phyloP scores from a whole-genome alignment of 1,140 invertebrate genomes.

The Drosophila simulans region DNA sequence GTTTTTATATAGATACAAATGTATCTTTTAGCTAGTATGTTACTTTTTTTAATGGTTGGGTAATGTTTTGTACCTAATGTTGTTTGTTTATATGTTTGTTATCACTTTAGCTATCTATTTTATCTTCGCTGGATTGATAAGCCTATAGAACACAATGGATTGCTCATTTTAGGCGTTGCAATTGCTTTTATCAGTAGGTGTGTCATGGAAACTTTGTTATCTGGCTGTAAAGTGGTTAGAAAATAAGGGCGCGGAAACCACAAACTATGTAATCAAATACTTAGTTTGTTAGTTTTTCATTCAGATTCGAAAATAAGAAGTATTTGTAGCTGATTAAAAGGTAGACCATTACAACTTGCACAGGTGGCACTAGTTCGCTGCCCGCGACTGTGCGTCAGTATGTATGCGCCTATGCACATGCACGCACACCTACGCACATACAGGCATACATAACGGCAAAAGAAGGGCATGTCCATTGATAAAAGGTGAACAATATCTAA shows the following conservation, averaged over 20 bases:
- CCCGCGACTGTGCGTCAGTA: conserved; percentile 15
- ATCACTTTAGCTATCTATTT: not conserved
- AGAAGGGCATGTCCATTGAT: conserved; percentile 69
- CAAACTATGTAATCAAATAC: not conserved
- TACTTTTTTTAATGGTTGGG: no score
- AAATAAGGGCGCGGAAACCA: not conserved
- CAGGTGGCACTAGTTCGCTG: not conserved
- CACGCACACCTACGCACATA: conserved; percentile 13
- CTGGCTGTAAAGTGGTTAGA: not conserved
- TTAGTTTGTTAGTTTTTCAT: no score
- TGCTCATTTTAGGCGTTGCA: not conserved
- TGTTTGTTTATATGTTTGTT: no score
- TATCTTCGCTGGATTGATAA: not conserved
- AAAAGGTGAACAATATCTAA: conserved; percentile 68
- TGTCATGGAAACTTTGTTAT: not conserved
- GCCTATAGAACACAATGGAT: not conserved
- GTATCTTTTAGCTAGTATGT: not conserved
- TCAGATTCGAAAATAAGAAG: no score
- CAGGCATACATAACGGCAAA: conserved; percentile 7
- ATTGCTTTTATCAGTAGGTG: no score
- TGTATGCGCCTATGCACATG: conserved; percentile 13
- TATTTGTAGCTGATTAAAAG: no score
- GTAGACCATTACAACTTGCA: not conserved
- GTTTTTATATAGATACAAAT: conserved; percentile 5
- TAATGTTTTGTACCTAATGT: no score